Evolutionary conservation across 2,113 vertebrate species (phyloP).

Genomic region (Pelmatolapia mariae): DNA sequence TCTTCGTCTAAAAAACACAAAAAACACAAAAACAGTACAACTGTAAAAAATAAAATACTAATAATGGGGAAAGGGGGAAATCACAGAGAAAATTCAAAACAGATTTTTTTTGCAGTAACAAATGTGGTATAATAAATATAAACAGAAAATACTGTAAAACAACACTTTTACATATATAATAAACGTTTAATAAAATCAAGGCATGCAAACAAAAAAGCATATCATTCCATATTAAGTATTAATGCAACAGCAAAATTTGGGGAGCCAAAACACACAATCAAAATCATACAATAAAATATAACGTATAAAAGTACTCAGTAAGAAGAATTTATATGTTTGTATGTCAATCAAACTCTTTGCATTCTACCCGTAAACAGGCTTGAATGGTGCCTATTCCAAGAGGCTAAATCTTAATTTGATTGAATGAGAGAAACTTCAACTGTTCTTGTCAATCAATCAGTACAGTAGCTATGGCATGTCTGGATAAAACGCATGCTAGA

Average conservation of each 20-base stretch:
- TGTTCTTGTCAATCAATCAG: neutral
- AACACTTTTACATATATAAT: neutral
- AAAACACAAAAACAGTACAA: neutral
- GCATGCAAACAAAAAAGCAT: neutral
- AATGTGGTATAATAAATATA: neutral
- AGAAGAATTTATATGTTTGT: neutral
- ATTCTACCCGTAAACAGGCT: neutral
- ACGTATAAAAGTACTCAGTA: neutral
- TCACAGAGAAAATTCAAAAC: neutral
- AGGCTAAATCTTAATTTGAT: neutral
- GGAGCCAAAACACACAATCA: neutral
- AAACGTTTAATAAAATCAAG: neutral
- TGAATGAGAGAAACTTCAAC: neutral
- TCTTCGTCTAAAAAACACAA: conserved; percentile 85
- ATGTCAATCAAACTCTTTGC: neutral
- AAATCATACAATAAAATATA: neutral
- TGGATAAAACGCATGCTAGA: neutral
- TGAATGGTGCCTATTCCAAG: neutral
- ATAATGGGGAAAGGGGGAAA: neutral
- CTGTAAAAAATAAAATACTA: neutral
- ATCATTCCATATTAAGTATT: neutral
- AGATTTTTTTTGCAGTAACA: neutral
- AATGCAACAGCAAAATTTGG: neutral
- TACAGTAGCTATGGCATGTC: neutral
- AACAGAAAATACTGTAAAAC: neutral